phyloP scores from a whole-genome alignment of 2,113 vertebrate genomes.

The Eleginops maclovinus region DNA sequence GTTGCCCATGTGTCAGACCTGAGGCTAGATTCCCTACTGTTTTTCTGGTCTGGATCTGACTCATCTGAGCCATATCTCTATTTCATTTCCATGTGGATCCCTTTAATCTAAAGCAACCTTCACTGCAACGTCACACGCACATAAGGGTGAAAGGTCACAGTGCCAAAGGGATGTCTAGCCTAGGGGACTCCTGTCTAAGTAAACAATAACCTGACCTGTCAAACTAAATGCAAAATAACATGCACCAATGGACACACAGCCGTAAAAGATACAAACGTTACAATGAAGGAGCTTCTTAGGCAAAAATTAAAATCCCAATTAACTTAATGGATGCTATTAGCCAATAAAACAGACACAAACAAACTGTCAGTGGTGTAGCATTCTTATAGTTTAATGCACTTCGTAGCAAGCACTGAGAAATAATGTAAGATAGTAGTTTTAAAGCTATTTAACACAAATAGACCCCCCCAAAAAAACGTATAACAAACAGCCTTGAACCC shows the following conservation, averaged over 20 bases:
- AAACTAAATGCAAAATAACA: not conserved
- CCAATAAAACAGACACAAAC: not conserved
- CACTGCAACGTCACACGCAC: not conserved
- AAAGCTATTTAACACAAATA: not conserved
- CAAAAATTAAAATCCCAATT: not conserved
- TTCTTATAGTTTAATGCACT: not conserved
- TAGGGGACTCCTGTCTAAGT: not conserved
- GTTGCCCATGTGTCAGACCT: conserved; percentile 2
- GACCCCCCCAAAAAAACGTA: not conserved
- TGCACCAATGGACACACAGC: not conserved
- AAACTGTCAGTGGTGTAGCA: not conserved
- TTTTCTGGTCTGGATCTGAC: conserved; percentile 23
- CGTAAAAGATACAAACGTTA: too few relatives aligned
- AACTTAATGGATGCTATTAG: not conserved
- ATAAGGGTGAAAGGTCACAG: not conserved
- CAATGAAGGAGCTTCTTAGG: not conserved
- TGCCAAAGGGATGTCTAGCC: not conserved
- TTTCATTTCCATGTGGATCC: conserved; percentile 5
- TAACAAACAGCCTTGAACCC: too few relatives aligned
- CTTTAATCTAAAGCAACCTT: not conserved
- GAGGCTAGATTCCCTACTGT: not conserved
- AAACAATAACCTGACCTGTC: conserved; percentile 53
- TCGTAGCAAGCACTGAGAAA: not conserved
- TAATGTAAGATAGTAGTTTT: too few relatives aligned
- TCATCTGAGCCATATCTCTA: not conserved